A percentile compares a stretch with the other conserved stretches of the same genome.
Conservation (phyloP, 1,140 invertebrate species). For the Stenopsyche tienmushanensis region DNA sequence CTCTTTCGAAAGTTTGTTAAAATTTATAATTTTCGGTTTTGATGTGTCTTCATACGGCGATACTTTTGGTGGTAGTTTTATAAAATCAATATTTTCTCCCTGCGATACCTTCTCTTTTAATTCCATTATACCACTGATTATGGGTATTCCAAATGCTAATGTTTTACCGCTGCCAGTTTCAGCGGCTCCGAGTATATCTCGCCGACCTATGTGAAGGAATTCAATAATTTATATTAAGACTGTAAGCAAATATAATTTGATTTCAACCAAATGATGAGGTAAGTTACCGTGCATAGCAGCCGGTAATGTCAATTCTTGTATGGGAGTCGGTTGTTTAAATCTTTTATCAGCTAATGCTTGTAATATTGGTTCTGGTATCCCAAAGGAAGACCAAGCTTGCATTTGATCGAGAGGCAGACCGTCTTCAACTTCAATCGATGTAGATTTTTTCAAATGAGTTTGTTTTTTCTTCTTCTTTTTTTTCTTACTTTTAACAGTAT, state of each 20-base stretch:
- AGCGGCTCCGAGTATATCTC: slow-evolving; percentile 92
- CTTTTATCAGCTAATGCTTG: slow-evolving; percentile 72
- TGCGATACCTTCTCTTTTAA: slow-evolving; percentile 56
- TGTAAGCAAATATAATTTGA: too few species aligned
- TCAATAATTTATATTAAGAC: background rate
- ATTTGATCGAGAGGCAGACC: slow-evolving; percentile 54
- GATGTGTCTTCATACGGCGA: slow-evolving; percentile 21
- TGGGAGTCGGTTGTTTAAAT: slow-evolving; percentile 82
- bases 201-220: slow-evolving; percentile 56
- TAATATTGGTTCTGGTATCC: slow-evolving; percentile 71
- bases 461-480: slow-evolving; percentile 31
- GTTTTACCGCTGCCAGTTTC: slow-evolving; percentile 99
- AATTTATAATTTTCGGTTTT: slow-evolving; percentile 41
- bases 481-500: slow-evolving; percentile 35
- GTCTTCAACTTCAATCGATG: slow-evolving; percentile 29
- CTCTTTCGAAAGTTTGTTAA: slow-evolving; percentile 49
- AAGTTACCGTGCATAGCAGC: slow-evolving; percentile 83
- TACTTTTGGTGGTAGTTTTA: background rate
- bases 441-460: slow-evolving; percentile 43
- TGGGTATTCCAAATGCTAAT: slow-evolving; percentile 93
- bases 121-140: slow-evolving; percentile 80
- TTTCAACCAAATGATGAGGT: too few species aligned
- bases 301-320: slow-evolving; percentile 76
- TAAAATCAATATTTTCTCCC: slow-evolving; percentile 17
- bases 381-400: slow-evolving; percentile 69